Evolutionary conservation across 2,113 vertebrate species (phyloP).

Genomic region (Onychostoma macrolepis): DNA sequence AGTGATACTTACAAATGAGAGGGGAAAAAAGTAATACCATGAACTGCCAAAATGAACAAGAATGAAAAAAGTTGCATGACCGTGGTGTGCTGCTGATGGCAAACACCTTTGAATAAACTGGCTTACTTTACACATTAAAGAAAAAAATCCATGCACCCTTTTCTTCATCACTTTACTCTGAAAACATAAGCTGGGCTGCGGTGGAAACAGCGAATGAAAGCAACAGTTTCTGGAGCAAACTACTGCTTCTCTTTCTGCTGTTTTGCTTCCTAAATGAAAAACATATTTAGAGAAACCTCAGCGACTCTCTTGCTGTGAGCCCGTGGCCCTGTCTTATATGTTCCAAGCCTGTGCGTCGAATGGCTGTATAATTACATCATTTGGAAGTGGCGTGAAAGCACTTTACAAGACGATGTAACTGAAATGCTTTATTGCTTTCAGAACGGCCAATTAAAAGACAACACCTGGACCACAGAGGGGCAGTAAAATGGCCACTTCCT

Average conservation of each 20-base stretch:
- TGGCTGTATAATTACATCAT: constrained; percentile 79
- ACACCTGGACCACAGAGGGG: constrained; percentile 76
- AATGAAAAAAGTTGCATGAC: not conserved
- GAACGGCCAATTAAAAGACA: constrained; percentile 81
- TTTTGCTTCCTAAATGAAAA: constrained; percentile 74
- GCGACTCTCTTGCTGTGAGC: constrained; percentile 63
- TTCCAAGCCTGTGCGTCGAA: constrained; percentile 59
- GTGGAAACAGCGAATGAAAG: constrained; percentile 63
- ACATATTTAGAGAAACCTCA: constrained; percentile 66
- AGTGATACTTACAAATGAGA: not conserved
- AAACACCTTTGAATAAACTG: constrained; percentile 47
- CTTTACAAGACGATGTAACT: constrained; percentile 73
- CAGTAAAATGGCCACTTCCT: constrained; percentile 31
- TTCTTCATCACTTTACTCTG: constrained; percentile 45
- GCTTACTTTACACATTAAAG: constrained; percentile 39
- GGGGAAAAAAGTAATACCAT: not conserved
- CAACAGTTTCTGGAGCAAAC: constrained; percentile 67
- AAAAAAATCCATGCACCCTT: not conserved
- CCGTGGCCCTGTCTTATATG: constrained; percentile 35
- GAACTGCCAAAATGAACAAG: not conserved
- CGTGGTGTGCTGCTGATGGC: constrained; percentile 46
- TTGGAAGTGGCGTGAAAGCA: constrained; percentile 77
- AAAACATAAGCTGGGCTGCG: constrained; percentile 40
- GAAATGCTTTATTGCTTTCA: constrained; percentile 76
- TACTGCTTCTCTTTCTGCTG: constrained; percentile 64